Evolutionary conservation across 2,797 vertebrate genomes (phyloP).

Genomic region (Graptemys geographica): DNA sequence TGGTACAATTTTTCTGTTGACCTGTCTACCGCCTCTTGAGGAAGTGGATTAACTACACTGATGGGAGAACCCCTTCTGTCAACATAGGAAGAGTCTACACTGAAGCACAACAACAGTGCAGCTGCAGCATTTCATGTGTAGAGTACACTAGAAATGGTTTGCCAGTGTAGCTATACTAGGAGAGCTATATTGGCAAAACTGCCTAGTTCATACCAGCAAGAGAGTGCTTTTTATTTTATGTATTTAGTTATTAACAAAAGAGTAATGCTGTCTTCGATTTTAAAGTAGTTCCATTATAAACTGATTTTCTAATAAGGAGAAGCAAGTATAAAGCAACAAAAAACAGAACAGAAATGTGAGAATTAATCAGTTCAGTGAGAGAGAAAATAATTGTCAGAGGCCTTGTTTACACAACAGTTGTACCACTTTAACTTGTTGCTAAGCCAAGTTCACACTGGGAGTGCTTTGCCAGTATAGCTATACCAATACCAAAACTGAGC

Average conservation of each 20-base stretch:
- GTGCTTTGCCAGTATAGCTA: no score
- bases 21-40: no score
- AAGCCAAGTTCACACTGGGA: no score
- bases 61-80: no score
- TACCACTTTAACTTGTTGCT: no score
- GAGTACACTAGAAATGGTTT: background rate
- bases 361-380: background rate
- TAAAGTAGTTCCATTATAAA: background rate
- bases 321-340: background rate
- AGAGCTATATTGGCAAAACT: rapidly evolving
- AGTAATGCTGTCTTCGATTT: background rate
- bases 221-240: no score
- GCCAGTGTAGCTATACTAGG: rapidly evolving
- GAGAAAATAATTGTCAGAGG: background rate
- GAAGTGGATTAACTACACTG: no score
- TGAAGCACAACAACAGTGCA: no score
- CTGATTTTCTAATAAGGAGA: background rate
- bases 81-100: no score
- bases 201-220: background rate
- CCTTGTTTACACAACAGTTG: background rate
- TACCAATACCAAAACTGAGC: no score
- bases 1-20: no score
- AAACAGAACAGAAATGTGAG: background rate
- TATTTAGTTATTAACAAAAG: background rate
- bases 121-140: no score